Base-by-base conservation (phyloP, 2,888 invertebrate species). In the Scelioninae gen. 2 region DNA sequence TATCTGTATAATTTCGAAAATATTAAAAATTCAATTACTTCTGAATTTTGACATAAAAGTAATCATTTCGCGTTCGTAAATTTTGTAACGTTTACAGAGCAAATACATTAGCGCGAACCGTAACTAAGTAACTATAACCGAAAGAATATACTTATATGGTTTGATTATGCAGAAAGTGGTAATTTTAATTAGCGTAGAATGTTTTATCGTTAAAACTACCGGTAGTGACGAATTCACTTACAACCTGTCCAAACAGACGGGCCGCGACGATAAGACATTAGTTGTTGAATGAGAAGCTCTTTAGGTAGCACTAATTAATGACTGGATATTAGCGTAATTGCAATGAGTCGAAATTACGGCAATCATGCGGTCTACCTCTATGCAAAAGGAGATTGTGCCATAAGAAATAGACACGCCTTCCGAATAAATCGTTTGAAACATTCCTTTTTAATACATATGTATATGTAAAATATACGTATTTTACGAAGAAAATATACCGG, bases 301-400 rank as follows among this genome's bases (percentile, higher is more conserved):
- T 85, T 83, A 83, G 80, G 81, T 81, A 76, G 76, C 75, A 79
- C 79, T 85, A 85, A 85, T 85, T 85, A 83, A 85, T 85, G 81
- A 73, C 79, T 73, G 79, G 81, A 80, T 82, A 85, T 85, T 85
- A 85, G 80, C 81, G 80, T 84, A 85, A 85, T 85, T 84, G 81
- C 83, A 83, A 85, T 83, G 82, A 84, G 81, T 80, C 79, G 81
- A 82, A 85, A 77, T 81, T 81, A 80, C 77, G 74, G 80, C 81
- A 81, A 83, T 84, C 81, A 80, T 76, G 80, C 81, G 82, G 82
- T 81, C 78, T 79, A 77, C 81, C 82, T 80, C 81, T 80, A 78
- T 76, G 74, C 53, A 68, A 55, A 70, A 58, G 52, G 74, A 77
- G 74, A 71, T 75, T 74, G 68, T 64, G 64, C 70, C 61, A 55